Conservation (phyloP, 2,888 invertebrate genomes). For the Phaonia tiefii region DNA sequence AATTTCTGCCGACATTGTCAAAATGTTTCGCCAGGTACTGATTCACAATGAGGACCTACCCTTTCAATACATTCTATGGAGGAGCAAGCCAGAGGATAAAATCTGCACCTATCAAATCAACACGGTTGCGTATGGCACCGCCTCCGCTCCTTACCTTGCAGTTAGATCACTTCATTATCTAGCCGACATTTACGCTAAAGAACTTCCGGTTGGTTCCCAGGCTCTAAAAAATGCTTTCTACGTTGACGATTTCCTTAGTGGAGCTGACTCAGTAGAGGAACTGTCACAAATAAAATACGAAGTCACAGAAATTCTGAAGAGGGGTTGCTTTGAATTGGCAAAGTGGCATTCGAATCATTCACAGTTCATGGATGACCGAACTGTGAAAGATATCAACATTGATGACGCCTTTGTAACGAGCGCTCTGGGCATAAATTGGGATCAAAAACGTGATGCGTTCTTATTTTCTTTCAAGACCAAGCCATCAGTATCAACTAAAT, state of each 20-base stretch:
- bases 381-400: slow-evolving; percentile 6
- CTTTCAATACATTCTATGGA: slow-evolving; percentile 54
- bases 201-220: slow-evolving; percentile 32
- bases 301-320: slow-evolving; percentile 38
- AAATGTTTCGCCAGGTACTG: slow-evolving; percentile 52
- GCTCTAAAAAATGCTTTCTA: slow-evolving; percentile 42
- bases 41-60: slow-evolving; percentile 26
- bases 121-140: slow-evolving; percentile 20
- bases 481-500: slow-evolving; percentile 1
- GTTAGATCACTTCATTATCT: slow-evolving; percentile 38
- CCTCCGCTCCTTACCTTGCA: slow-evolving; percentile 38
- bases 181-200: slow-evolving; percentile 35
- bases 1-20: slow-evolving; percentile 56
- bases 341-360: slow-evolving; percentile 44
- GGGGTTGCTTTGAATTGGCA: slow-evolving; percentile 38
- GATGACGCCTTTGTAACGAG: slow-evolving; percentile 17
- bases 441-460: slow-evolving; percentile 45
- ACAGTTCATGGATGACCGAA: slow-evolving; percentile 14
- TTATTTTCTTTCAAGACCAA: slow-evolving; percentile 43
- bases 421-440: slow-evolving; percentile 44
- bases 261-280: slow-evolving; percentile 47
- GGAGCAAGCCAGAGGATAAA: slow-evolving; percentile 34
- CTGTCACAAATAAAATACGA: slow-evolving; percentile 42
- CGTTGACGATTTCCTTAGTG: slow-evolving; percentile 28
- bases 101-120: slow-evolving; percentile 22